Conservation (phyloP, 2,797 vertebrate genomes). For the Cuculus canorus region DNA sequence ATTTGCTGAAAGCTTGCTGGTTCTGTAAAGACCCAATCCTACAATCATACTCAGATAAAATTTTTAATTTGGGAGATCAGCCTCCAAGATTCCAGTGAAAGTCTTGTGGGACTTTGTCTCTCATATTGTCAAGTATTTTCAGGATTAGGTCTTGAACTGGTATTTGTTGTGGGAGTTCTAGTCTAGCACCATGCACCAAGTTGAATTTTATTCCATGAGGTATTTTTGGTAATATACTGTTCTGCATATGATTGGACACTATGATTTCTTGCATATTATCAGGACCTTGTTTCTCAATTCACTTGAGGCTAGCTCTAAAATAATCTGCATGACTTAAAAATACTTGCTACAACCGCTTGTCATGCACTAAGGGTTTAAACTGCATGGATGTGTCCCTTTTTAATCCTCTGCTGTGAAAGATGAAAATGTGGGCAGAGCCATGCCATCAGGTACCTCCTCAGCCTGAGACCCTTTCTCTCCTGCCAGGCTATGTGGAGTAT, state of each 20-base stretch:
- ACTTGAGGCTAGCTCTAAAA: background rate
- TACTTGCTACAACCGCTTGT: background rate
- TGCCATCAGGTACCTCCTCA: background rate
- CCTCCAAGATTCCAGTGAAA: background rate
- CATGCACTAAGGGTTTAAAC: background rate
- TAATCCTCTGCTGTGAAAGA: background rate
- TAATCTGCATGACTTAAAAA: background rate
- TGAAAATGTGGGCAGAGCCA: background rate
- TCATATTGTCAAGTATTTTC: background rate
- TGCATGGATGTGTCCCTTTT: background rate
- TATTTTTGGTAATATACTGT: constrained; percentile 36
- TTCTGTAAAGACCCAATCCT: background rate
- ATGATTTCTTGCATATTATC: background rate
- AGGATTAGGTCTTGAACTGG: background rate
- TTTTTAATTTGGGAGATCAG: background rate
- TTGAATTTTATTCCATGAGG: constrained; percentile 19
- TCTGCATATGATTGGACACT: background rate
- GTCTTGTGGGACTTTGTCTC: background rate
- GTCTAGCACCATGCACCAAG: background rate
- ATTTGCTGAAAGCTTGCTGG: background rate
- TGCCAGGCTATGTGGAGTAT: background rate
- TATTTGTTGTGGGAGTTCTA: background rate
- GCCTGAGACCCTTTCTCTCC: background rate
- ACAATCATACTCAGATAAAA: background rate
- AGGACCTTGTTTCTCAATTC: background rate